These are phyloP conservation scores for Aulostomus chinensis DNA, from an alignment of 2,797 vertebrate genomes.

Conservation along the genomic window DNA sequence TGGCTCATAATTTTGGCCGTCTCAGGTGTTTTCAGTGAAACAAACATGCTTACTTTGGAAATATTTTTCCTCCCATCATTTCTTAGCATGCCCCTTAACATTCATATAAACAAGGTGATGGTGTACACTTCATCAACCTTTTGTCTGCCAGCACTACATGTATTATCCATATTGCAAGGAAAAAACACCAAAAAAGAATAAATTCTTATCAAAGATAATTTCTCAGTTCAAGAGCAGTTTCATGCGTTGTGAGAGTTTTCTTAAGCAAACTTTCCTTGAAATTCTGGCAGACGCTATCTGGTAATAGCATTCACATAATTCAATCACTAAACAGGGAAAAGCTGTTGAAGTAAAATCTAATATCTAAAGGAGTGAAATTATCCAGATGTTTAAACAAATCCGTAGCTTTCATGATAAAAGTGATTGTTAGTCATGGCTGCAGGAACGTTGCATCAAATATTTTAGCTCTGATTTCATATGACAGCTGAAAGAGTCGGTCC, in stretches of 20 bases:
- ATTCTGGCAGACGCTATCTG: not conserved
- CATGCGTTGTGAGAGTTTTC: no score
- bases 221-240: constrained; percentile 9
- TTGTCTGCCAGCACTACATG: no score
- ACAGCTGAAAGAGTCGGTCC: not conserved
- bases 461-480: not conserved
- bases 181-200: no score
- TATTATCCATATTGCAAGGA: no score
- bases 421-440: not conserved
- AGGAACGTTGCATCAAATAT: not conserved
- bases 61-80: no score
- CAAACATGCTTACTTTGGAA: no score
- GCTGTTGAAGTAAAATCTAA: not conserved
- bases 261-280: constrained; percentile 4
- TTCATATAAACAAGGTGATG: no score
- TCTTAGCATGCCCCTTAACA: no score
- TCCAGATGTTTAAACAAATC: not conserved
- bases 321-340: not conserved
- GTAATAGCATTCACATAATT: not conserved
- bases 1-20: no score
- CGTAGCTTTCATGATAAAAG: not conserved
- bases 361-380: no score
- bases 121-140: no score
- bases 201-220: constrained; percentile 25
- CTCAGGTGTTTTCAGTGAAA: no score